A percentile compares a stretch with the other conserved stretches of the same genome.
phyloP scores from a whole-genome alignment of 2,888 invertebrate species.

The Tetranychus piercei region DNA sequence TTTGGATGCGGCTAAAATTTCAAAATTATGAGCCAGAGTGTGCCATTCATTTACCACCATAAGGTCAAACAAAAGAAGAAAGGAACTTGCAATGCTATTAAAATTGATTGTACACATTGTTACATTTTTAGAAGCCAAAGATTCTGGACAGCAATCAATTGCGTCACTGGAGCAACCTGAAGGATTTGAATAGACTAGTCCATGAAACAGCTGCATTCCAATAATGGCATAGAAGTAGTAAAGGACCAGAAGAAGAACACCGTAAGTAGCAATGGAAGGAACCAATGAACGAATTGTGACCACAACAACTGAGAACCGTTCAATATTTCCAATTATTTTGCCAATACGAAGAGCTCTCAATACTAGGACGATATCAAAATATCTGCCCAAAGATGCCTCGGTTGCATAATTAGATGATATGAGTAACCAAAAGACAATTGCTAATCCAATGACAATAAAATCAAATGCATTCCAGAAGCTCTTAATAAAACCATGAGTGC shows the following conservation, averaged over 20 bases:
- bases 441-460: slow-evolving; percentile 34
- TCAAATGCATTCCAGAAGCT: slow-evolving; percentile 37
- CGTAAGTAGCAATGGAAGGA: slow-evolving; percentile 36
- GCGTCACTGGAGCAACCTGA: slow-evolving; percentile 2
- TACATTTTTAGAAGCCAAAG: slow-evolving; percentile 23
- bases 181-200: slow-evolving; percentile 29
- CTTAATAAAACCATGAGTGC: slow-evolving; percentile 32
- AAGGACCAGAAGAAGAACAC: slow-evolving; percentile 35
- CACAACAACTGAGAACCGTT: slow-evolving; percentile 35
- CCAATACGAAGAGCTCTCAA: slow-evolving; percentile 35
- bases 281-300: slow-evolving; percentile 35
- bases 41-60: slow-evolving; percentile 40
- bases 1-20: slow-evolving; percentile 11
- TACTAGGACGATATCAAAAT: slow-evolving; percentile 36
- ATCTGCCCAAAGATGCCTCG: slow-evolving; percentile 4
- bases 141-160: slow-evolving; percentile 16
- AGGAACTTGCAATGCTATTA: slow-evolving; percentile 34
- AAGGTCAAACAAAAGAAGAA: slow-evolving; percentile 36
- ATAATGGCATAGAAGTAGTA: slow-evolving; percentile 36
- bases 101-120: slow-evolving; percentile 37
- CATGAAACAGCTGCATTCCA: slow-evolving; percentile 37
- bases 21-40: slow-evolving; percentile 24
- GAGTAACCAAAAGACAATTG: slow-evolving; percentile 28
- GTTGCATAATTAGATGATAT: slow-evolving; percentile 5
- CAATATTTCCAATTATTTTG: slow-evolving; percentile 35